phyloP scores from a whole-genome alignment of 2,888 invertebrate species.

The Lagria hirta region DNA sequence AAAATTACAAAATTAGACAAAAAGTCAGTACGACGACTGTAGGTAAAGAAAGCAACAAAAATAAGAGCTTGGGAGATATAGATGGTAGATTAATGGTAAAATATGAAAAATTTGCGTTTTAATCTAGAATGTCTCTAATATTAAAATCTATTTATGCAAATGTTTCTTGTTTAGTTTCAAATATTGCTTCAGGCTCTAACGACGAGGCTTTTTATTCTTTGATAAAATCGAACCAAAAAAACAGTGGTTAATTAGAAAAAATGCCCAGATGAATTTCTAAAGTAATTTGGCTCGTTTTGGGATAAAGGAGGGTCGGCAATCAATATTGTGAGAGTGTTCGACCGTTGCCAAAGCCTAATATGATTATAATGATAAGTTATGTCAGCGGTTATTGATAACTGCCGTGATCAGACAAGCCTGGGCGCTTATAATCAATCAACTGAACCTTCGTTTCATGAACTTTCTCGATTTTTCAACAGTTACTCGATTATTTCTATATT shows the following conservation, averaged over 20 bases:
- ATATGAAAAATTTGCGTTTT: too few species aligned
- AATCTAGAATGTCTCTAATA: too few species aligned
- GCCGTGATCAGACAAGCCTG: constrained; percentile 37
- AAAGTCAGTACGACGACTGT: too few species aligned
- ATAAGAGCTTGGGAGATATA: too few species aligned
- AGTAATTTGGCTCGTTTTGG: constrained; percentile 22
- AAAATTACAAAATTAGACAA: too few species aligned
- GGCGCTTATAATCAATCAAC: constrained; percentile 45
- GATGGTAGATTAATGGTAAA: too few species aligned
- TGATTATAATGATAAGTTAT: constrained; percentile 52
- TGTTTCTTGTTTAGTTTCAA: too few species aligned
- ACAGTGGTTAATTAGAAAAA: constrained; percentile 12
- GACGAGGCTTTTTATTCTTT: too few species aligned
- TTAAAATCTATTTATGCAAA: too few species aligned
- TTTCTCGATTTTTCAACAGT: constrained; percentile 42
- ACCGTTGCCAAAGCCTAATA: constrained; percentile 46
- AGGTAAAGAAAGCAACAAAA: too few species aligned
- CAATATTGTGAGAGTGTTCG: constrained; percentile 41
- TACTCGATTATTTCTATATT: constrained; percentile 41
- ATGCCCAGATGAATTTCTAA: constrained; percentile 18
- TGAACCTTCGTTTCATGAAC: constrained; percentile 38
- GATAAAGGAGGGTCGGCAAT: constrained; percentile 30
- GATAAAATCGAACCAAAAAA: too few species aligned
- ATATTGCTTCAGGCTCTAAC: too few species aligned
- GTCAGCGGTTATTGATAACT: constrained; percentile 51